Conservation (phyloP, 2,113 vertebrate genomes). For the Elephantulus edwardii region DNA sequence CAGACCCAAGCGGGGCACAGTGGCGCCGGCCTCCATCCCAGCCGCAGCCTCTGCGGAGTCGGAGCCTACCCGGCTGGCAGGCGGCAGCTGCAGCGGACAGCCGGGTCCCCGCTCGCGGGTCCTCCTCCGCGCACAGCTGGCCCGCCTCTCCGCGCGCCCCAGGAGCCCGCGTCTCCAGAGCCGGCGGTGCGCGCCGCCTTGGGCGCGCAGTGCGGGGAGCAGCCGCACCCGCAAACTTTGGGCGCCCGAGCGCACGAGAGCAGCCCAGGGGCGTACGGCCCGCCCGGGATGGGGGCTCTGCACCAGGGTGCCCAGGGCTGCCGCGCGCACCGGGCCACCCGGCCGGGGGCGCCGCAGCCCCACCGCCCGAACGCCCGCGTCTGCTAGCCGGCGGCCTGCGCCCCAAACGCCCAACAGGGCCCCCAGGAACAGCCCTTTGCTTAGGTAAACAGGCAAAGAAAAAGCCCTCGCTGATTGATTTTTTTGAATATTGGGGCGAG, state of each 20-base stretch:
- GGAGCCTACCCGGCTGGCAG: background rate
- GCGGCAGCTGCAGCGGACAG: background rate
- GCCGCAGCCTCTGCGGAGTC: background rate
- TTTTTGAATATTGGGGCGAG: constrained; percentile 41
- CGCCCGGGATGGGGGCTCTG: constrained; percentile 55
- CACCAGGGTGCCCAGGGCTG: constrained; percentile 8
- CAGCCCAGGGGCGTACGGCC: constrained; percentile 8
- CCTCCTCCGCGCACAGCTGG: constrained; percentile 49
- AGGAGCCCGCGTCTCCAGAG: background rate
- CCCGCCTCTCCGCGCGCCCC: constrained; percentile 8
- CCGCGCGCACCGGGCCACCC: background rate
- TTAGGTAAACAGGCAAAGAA: background rate
- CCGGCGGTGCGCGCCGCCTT: background rate
- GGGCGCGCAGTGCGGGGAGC: background rate
- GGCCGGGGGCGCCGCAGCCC: constrained; percentile 13
- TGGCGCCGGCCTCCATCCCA: background rate
- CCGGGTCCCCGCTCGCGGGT: constrained; percentile 28
- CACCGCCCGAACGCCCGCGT: background rate
- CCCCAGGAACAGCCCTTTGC: background rate
- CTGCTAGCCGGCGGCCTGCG: constrained; percentile 13
- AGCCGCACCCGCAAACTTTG: constrained; percentile 63
- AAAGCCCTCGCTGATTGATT: background rate
- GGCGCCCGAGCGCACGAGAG: background rate
- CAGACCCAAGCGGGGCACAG: background rate
- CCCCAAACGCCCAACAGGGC: background rate